Percentiles rank a stretch among this genome's conserved stretches.
Evolutionary conservation across 1,140 invertebrate genomes (phyloP).

Genomic region (Ganaspis sp.): DNA sequence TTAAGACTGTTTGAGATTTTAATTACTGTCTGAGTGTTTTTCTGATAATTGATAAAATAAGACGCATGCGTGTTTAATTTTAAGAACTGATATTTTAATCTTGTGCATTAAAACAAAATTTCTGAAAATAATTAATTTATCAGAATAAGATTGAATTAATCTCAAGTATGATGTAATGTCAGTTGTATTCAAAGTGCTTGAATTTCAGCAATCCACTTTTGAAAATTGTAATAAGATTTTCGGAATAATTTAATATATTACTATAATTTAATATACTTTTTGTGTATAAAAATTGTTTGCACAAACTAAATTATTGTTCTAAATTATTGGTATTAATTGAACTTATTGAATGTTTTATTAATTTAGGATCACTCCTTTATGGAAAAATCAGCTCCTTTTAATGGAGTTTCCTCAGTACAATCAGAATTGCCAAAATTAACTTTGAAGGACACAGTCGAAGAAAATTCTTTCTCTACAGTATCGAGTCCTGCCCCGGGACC

Average conservation of each 20-base stretch:
- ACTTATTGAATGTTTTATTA: not conserved
- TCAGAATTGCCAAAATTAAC: slow-evolving; percentile 70
- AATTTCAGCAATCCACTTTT: too few relatives aligned
- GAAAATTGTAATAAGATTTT: too few relatives aligned
- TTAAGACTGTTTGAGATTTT: not conserved
- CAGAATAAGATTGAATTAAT: not conserved
- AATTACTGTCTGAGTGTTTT: not conserved
- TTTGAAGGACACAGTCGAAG: slow-evolving; percentile 64
- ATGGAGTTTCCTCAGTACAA: slow-evolving; percentile 65
- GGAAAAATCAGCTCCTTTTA: slow-evolving; percentile 63
- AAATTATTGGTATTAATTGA: too few relatives aligned
- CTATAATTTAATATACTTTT: too few relatives aligned
- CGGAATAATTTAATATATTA: too few relatives aligned
- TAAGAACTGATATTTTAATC: not conserved
- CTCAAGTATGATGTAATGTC: not conserved
- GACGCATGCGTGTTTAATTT: slow-evolving; percentile 22
- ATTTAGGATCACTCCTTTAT: slow-evolving; percentile 66
- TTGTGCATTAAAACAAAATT: not conserved
- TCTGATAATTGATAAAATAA: slow-evolving; percentile 20
- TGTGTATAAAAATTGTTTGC: too few relatives aligned
- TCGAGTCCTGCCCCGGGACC: slow-evolving; percentile 68
- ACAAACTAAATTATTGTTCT: too few relatives aligned
- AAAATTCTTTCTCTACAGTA: slow-evolving; percentile 68
- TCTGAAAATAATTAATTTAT: slow-evolving; percentile 24
- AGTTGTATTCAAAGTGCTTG: not conserved